Conservation (phyloP, 2,113 vertebrate species). For the Arothron firmamentum region DNA sequence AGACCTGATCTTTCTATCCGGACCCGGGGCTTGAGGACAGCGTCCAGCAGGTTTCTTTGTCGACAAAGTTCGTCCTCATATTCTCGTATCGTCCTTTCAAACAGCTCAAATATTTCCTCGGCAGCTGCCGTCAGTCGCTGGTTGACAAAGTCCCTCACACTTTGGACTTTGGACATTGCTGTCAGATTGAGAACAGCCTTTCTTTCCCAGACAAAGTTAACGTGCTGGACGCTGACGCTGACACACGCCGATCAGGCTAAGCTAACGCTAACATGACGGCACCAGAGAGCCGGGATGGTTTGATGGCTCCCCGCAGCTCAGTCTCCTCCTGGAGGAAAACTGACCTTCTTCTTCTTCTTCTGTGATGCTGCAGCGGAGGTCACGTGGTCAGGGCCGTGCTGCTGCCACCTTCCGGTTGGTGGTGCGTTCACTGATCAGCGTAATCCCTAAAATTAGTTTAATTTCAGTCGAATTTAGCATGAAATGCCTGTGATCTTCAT, state of each 20-base stretch:
- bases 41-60: not conserved
- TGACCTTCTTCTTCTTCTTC: no score
- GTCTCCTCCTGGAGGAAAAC: no score
- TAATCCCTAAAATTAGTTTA: no score
- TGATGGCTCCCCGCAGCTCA: no score
- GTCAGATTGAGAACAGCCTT: not conserved
- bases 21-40: not conserved
- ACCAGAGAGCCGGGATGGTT: not conserved
- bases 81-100: slow-evolving; percentile 1
- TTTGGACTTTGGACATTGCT: not conserved
- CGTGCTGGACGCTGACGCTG: no score
- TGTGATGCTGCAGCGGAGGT: no score
- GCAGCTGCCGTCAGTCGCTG: slow-evolving; percentile 2
- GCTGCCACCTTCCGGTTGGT: no score
- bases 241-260: not conserved
- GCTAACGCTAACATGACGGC: not conserved
- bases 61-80: not conserved
- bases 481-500: not conserved
- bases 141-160: not conserved
- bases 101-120: slow-evolving; percentile 4
- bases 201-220: no score
- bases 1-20: not conserved
- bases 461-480: no score
- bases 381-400: no score
- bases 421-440: no score